These are phyloP conservation scores for Melinaea menophilus DNA, from an alignment of 2,888 invertebrate genomes.

Conservation along the genomic window DNA sequence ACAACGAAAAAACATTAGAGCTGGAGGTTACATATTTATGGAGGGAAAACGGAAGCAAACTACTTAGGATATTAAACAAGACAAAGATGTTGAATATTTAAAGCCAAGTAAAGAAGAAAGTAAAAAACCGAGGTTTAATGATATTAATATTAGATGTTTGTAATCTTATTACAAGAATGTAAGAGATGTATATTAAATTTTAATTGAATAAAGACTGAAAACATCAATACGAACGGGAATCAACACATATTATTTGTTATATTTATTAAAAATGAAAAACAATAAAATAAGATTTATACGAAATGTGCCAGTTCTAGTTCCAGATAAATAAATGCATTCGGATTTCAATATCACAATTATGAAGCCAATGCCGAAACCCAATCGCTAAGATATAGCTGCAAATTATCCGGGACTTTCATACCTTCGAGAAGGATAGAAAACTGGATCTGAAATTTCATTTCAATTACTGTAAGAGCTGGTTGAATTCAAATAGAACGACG, in stretches of 20 bases:
- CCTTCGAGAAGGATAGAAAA: conserved; percentile 35
- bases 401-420: not conserved
- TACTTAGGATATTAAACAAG: conserved; percentile 29
- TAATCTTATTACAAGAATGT: too few relatives aligned
- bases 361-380: not conserved
- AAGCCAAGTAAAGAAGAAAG: not conserved
- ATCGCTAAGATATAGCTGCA: conserved; percentile 2
- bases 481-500: conserved; percentile 54
- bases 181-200: too few relatives aligned
- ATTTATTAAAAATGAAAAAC: too few relatives aligned
- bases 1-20: conserved; percentile 19
- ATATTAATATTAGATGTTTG: too few relatives aligned
- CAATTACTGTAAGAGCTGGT: conserved; percentile 56
- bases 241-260: too few relatives aligned
- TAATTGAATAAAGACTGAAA: too few relatives aligned
- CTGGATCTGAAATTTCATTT: conserved; percentile 56
- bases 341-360: too few relatives aligned
- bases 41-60: too few relatives aligned
- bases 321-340: too few relatives aligned
- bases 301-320: too few relatives aligned
- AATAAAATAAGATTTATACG: too few relatives aligned
- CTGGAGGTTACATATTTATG: conserved; percentile 13
- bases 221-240: too few relatives aligned
- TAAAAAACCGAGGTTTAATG: conserved; percentile 7
- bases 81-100: conserved; percentile 21